Percentiles rank a stretch among this genome's conserved stretches.
phyloP scores from a whole-genome alignment of 1,140 invertebrate genomes.

The Conus ventricosus region DNA sequence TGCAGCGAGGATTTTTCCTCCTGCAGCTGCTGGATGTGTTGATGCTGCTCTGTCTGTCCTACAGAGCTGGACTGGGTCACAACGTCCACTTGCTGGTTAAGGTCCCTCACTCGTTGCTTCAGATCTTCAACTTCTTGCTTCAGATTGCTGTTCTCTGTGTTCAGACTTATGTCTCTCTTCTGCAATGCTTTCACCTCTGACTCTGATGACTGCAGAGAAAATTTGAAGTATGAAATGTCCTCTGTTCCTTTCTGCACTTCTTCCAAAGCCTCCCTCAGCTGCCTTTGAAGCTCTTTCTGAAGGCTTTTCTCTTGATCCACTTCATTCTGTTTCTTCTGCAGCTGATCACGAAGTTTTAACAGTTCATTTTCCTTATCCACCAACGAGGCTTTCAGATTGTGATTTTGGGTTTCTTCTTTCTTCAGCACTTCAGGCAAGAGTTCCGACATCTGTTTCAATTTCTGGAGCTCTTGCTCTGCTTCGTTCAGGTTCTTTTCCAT shows the following conservation, averaged over 20 bases:
- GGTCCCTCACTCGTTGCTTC: not conserved
- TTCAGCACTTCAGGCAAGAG: not conserved
- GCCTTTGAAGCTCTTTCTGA: conserved; percentile 30
- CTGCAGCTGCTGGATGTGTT: not conserved
- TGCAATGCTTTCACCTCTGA: conserved; percentile 43
- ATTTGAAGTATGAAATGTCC: conserved; percentile 46
- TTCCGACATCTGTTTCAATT: conserved; percentile 24
- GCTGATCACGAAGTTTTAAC: not conserved
- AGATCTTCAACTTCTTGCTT: conserved; percentile 39
- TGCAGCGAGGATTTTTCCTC: conserved; percentile 15
- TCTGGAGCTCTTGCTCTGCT: conserved; percentile 25
- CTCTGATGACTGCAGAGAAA: conserved; percentile 49
- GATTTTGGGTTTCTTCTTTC: conserved; percentile 28
- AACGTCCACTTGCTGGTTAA: not conserved
- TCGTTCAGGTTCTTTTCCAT: conserved; percentile 30
- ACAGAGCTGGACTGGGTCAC: not conserved
- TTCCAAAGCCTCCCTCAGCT: conserved; percentile 34
- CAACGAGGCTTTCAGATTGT: conserved; percentile 34
- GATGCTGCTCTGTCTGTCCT: not conserved
- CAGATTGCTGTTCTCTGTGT: conserved; percentile 38
- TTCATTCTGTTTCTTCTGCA: conserved; percentile 35
- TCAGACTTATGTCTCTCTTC: conserved; percentile 35
- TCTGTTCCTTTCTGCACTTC: conserved; percentile 39
- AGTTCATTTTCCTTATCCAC: conserved; percentile 49
- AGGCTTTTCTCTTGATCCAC: conserved; percentile 37